Conservation (phyloP, 2,113 vertebrate genomes). For the Tursiops truncatus region DNA sequence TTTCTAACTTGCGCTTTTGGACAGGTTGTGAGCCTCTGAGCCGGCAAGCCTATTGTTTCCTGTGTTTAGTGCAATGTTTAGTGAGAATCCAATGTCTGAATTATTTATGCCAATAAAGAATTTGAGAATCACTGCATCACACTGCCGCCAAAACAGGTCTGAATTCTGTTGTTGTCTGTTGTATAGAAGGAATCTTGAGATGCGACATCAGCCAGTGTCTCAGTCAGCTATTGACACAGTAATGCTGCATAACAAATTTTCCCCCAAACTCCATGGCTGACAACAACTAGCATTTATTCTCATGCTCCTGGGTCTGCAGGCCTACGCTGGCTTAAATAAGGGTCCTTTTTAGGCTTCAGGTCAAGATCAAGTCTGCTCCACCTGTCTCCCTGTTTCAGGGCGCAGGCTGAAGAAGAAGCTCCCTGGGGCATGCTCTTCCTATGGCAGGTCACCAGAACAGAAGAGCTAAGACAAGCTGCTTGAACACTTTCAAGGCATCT, state of each 20-base stretch:
- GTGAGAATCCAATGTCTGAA: slow-evolving; percentile 92
- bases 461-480: background rate
- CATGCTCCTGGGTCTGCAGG: background rate
- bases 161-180: slow-evolving; percentile 41
- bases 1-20: slow-evolving; percentile 95
- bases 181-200: background rate
- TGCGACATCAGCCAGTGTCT: background rate
- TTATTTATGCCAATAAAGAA: slow-evolving; percentile 94
- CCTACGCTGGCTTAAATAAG: background rate
- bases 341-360: background rate
- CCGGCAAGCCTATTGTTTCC: slow-evolving; percentile 87
- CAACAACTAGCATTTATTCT: background rate
- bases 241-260: background rate
- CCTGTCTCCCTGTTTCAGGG: background rate
- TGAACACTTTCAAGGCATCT: background rate
- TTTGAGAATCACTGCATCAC: slow-evolving; percentile 68
- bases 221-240: background rate
- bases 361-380: background rate
- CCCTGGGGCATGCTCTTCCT: background rate
- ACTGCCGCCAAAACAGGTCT: slow-evolving; percentile 36
- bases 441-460: too few species aligned
- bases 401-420: background rate
- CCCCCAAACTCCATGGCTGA: background rate
- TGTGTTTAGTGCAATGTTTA: slow-evolving; percentile 94
- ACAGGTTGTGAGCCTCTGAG: slow-evolving; percentile 90